phyloP scores from a whole-genome alignment of 2,113 vertebrate species.

The Lepidothrix coronata region DNA sequence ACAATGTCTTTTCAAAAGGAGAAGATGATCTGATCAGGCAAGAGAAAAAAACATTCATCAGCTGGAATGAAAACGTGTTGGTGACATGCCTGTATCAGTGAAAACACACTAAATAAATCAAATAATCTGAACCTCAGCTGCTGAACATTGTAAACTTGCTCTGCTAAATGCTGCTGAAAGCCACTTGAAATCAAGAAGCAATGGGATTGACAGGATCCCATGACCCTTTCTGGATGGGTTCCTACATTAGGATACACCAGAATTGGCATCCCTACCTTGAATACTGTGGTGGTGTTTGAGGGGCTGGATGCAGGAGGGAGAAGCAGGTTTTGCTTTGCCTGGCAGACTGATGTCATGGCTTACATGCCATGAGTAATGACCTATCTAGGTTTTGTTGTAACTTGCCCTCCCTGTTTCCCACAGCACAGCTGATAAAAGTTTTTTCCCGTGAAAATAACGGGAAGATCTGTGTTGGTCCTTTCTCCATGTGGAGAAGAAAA shows the following conservation, averaged over 20 bases:
- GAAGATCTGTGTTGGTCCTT: neutral
- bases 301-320: neutral
- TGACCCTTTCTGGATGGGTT: neutral
- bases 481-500: neutral
- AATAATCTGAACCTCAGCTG: neutral
- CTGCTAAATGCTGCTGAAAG: neutral
- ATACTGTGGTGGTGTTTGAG: fast-evolving
- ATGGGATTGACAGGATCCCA: neutral
- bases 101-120: neutral
- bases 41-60: neutral
- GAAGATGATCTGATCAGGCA: neutral
- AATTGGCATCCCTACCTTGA: fast-evolving
- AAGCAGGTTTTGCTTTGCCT: neutral
- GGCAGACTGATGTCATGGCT: neutral
- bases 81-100: neutral
- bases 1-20: neutral
- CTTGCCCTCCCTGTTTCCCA: fast-evolving
- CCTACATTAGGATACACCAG: neutral
- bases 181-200: neutral
- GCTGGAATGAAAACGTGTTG: neutral
- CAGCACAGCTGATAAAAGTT: neutral
- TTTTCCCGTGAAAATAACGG: neutral
- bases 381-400: neutral
- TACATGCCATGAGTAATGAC: neutral
- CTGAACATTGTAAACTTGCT: neutral